A percentile compares a stretch with the other conserved stretches of the same genome.
Conservation (phyloP, 64 coral and sea anemone genomes). For the Montipora foliosa region DNA sequence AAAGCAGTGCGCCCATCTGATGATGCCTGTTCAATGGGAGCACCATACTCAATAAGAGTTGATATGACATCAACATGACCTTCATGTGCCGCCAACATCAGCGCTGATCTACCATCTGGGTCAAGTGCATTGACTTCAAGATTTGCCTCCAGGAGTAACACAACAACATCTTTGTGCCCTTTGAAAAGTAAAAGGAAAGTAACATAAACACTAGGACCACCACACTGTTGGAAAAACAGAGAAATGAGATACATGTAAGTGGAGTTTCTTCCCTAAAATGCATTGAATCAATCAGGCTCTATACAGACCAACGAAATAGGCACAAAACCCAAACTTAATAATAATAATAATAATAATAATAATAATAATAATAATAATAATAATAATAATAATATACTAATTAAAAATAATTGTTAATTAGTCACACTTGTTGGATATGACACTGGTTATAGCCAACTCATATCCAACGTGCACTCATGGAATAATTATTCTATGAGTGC, state of each 20-base stretch:
- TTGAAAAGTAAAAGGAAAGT: background rate
- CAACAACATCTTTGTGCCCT: conserved; percentile 76
- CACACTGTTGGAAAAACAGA: background rate
- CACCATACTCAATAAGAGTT: conserved; percentile 74
- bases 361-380: no score
- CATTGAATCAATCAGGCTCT: background rate
- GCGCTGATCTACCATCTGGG: conserved; percentile 73
- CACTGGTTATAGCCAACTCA: no score
- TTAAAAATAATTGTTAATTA: no score
- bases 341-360: no score
- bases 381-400: no score
- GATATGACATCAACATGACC: conserved; percentile 78
- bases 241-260: background rate
- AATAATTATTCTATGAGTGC: no score
- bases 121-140: conserved; percentile 74
- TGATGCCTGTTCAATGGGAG: conserved; percentile 68
- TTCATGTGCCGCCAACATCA: conserved; percentile 94
- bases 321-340: background rate
- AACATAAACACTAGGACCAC: background rate
- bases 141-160: conserved; percentile 42
- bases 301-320: background rate
- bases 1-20: conserved; percentile 83
- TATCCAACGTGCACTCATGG: no score
- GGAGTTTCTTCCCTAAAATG: no score
- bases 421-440: no score